phyloP scores from a whole-genome alignment of 2,797 vertebrate genomes.

The Spinus pinus region DNA sequence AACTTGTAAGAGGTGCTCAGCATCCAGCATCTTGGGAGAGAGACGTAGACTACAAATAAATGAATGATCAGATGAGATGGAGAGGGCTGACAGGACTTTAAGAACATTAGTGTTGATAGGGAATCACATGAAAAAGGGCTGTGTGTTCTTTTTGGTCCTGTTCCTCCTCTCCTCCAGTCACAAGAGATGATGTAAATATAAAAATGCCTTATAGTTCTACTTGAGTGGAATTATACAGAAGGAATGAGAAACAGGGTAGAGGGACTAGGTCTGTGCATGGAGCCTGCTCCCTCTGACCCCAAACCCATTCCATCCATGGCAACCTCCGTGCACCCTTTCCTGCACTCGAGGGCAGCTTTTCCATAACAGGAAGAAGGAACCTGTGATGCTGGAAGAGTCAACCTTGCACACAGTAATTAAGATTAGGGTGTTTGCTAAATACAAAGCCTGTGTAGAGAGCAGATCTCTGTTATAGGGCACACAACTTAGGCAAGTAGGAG shows the following conservation, averaged over 20 bases:
- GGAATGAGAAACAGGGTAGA: not conserved
- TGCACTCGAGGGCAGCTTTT: not conserved
- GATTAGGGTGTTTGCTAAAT: constrained; percentile 2
- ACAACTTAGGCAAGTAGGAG: not conserved
- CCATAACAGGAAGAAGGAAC: not conserved
- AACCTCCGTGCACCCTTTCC: not conserved
- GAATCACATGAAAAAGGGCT: not conserved
- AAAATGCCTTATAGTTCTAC: not conserved
- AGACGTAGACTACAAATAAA: not conserved
- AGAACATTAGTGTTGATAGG: not conserved
- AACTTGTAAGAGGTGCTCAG: not conserved
- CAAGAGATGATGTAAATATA: not conserved
- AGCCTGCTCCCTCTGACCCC: not conserved
- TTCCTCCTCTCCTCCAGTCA: not conserved
- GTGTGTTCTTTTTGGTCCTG: not conserved
- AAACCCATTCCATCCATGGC: not conserved
- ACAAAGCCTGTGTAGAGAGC: not conserved
- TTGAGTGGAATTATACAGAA: not conserved
- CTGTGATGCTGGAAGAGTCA: not conserved
- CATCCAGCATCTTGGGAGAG: not conserved
- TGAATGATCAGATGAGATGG: not conserved
- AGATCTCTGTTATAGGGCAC: not conserved
- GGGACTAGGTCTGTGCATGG: not conserved
- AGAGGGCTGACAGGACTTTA: not conserved
- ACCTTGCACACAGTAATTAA: not conserved